These are phyloP conservation scores for Chrysogorgia sp. DNA, from an alignment of 92 coral and sea anemone species.

Conservation along the genomic window DNA sequence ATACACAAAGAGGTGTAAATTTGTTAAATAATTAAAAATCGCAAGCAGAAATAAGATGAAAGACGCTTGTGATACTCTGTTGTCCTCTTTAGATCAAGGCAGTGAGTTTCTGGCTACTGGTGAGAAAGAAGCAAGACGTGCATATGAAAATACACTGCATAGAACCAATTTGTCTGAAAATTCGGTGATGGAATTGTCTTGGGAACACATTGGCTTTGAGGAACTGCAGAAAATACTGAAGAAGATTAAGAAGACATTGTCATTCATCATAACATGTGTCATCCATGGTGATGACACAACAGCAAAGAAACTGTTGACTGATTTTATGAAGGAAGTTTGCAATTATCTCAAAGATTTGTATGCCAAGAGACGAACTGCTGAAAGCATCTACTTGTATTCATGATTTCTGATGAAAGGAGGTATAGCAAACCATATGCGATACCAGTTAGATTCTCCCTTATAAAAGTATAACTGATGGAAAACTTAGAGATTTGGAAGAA, in stretches of 20 bases:
- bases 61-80: slow-evolving; percentile 21
- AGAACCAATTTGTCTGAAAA: slow-evolving; percentile 26
- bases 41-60: background rate
- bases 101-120: slow-evolving; percentile 22
- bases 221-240: slow-evolving; percentile 42
- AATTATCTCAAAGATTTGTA: slow-evolving; percentile 3
- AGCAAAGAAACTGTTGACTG: slow-evolving; percentile 2
- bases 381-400: background rate
- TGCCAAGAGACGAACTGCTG: slow-evolving; percentile 3
- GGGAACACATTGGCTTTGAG: slow-evolving; percentile 54
- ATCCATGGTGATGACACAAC: slow-evolving; percentile 10
- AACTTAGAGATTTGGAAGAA: background rate
- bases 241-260: slow-evolving; percentile 2
- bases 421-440: slow-evolving; percentile 10
- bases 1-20: slow-evolving; percentile 31
- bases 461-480: background rate
- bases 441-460: slow-evolving; percentile 4
- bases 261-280: slow-evolving; percentile 3
- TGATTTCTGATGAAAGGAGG: slow-evolving; percentile 13
- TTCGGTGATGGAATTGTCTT: slow-evolving; percentile 58
- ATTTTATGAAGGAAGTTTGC: slow-evolving; percentile 24
- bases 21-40: slow-evolving; percentile 14
- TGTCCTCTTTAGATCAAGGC: slow-evolving; percentile 8
- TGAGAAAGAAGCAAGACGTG: slow-evolving; percentile 38
- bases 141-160: slow-evolving; percentile 25